Evolutionary conservation across 2,797 vertebrate species (phyloP).

Genomic region (Gallinago solitaria): DNA sequence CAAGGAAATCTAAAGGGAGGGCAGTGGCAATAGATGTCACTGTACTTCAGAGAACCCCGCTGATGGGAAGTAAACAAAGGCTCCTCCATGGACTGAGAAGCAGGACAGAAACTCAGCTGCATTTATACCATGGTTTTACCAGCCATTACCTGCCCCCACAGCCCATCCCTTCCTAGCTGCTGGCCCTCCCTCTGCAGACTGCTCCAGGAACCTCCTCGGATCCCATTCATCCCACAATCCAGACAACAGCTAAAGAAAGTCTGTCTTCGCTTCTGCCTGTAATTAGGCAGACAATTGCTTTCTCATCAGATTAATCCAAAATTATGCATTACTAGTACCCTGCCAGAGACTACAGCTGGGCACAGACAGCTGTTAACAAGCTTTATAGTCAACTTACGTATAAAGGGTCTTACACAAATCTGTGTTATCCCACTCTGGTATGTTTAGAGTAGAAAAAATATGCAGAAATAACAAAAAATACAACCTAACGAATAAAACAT

Average conservation of each 20-base stretch:
- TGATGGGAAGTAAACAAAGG: background rate
- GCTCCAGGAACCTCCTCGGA: background rate
- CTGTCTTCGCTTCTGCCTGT: background rate
- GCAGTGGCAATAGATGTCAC: background rate
- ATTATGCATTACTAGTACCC: background rate
- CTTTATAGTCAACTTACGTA: background rate
- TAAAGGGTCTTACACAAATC: background rate
- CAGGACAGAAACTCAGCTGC: background rate
- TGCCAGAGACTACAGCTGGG: background rate
- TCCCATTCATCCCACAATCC: background rate
- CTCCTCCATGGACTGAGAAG: background rate
- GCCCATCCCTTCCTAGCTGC: background rate
- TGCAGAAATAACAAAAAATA: background rate
- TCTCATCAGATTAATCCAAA: background rate
- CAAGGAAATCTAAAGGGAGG: background rate
- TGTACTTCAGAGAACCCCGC: background rate
- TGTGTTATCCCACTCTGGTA: background rate
- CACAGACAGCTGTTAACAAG: background rate
- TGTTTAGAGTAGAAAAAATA: background rate
- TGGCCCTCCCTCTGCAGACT: background rate
- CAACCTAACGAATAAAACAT: background rate
- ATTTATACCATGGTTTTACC: background rate
- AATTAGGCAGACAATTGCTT: background rate
- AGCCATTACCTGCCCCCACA: background rate
- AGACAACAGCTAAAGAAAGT: background rate